Conservation (phyloP, 2,888 invertebrate genomes). For the Drosophila vallismaia region DNA sequence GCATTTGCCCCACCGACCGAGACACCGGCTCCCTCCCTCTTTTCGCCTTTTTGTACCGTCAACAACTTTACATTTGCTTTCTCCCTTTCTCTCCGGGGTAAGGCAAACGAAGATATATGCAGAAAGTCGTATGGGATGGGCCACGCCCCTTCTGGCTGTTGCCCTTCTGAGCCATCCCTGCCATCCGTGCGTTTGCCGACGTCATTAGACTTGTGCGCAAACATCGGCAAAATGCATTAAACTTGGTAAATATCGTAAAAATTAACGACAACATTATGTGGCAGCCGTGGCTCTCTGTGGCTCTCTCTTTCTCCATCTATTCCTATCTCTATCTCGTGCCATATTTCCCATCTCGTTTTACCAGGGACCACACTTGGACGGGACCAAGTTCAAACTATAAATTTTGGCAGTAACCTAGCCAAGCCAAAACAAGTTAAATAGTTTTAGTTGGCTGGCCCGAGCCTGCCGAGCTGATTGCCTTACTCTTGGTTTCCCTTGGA, state of each 20-base stretch:
- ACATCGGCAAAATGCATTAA: constrained; percentile 69
- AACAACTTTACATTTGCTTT: constrained; percentile 57
- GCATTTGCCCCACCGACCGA: constrained; percentile 30
- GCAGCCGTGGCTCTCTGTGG: constrained; percentile 17
- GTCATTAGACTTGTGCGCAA: constrained; percentile 63
- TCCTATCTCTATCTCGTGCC: background rate
- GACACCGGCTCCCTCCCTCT: constrained; percentile 1
- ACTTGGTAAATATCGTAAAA: constrained; percentile 72
- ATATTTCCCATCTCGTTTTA: background rate
- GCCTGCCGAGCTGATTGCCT: constrained; percentile 26
- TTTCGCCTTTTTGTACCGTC: constrained; percentile 43
- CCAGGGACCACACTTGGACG: background rate
- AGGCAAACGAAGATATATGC: constrained; percentile 64
- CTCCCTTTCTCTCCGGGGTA: background rate
- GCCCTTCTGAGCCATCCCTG: constrained; percentile 1
- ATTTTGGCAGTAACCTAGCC: constrained; percentile 36
- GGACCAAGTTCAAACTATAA: constrained; percentile 44
- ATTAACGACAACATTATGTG: constrained; percentile 69
- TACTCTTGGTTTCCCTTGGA: background rate
- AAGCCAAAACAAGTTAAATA: constrained; percentile 34
- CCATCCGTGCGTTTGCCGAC: constrained; percentile 46
- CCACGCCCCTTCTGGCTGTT: background rate
- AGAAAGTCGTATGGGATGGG: constrained; percentile 30
- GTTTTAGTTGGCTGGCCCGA: constrained; percentile 15
- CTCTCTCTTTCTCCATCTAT: background rate